Evolutionary conservation across 2,888 invertebrate genomes (phyloP), one percentile per base, ranked within the genome.

Genomic region (Vanessa cardui): DNA sequence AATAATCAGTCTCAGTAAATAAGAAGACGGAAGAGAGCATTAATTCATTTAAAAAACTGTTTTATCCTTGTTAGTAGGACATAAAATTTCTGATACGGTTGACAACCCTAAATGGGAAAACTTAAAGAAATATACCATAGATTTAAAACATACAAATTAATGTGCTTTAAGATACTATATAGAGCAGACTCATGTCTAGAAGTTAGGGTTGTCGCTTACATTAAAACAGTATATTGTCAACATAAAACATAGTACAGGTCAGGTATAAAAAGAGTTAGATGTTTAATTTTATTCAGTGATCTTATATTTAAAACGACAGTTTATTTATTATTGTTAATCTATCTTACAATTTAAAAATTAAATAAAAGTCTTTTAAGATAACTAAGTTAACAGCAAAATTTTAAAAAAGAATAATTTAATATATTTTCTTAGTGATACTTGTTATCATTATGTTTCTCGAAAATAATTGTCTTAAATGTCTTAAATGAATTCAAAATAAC

Each of bases 81-180:
- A 50, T 50, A 50, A 15, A 50, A 20, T 26, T 50, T 50, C 21
- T 50, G 50, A 6, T 50, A 50, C 50, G 21, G 50, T 50, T 12
- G 50, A 12, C 50, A 50, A 50, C 21, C 50, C 20, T 50, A 21
- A 21, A 50, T 20, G 26, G 50, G 50, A 15, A 20, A 50, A 21
- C 15, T 39, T 21, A 50, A 50, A 20, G 21, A 50, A 50, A 50
- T 50, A 6, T 21, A 20, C 50, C 26, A 26, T 26, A 12, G 50
- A 20, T 50, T 21, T 50, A 50, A 15, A 50, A 50, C 50, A 20
- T 50, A 50, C 49, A 50, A 50, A 50, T 26, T 26, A 50, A 50
- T 50, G 21, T 20, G 21, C 50, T 50, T 21, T 15, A 50, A 50
- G 50, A 50, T 50, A 12, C 21, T 21, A 50, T 9, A 50, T 20